phyloP scores from a whole-genome alignment of 2,113 vertebrate genomes.

The Amazona vittata region DNA sequence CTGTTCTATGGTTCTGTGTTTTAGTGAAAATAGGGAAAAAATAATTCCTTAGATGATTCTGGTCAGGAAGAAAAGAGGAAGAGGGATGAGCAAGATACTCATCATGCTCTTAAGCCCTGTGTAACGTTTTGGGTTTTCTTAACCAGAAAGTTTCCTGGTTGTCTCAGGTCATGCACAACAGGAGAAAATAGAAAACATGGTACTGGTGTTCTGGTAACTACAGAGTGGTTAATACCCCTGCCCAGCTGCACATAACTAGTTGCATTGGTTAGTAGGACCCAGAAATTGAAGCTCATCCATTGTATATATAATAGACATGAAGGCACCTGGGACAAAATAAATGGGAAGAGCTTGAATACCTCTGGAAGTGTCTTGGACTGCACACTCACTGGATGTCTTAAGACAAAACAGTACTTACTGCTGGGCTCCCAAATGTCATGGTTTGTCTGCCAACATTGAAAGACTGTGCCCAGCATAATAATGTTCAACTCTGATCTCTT shows the following conservation, averaged over 20 bases:
- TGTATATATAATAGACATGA: background rate
- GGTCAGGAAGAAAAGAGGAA: background rate
- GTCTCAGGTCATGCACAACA: background rate
- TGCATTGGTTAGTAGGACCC: background rate
- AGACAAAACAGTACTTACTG: background rate
- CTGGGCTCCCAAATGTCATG: background rate
- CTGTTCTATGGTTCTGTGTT: background rate
- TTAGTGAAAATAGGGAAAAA: background rate
- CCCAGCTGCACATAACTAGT: background rate
- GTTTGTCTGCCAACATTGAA: background rate
- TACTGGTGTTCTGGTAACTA: background rate
- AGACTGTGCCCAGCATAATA: background rate
- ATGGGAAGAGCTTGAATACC: background rate
- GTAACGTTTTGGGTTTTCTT: background rate
- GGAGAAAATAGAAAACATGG: background rate
- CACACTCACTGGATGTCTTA: background rate
- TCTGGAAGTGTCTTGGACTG: background rate
- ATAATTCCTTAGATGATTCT: background rate
- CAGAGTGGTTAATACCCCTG: background rate
- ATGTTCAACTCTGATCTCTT: background rate
- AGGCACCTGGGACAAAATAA: background rate
- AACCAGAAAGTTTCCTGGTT: background rate
- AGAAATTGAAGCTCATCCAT: background rate
- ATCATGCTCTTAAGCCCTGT: background rate
- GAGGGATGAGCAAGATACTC: background rate